Base-by-base conservation (phyloP, 2,113 vertebrate species). In the Chaenocephalus aceratus region DNA sequence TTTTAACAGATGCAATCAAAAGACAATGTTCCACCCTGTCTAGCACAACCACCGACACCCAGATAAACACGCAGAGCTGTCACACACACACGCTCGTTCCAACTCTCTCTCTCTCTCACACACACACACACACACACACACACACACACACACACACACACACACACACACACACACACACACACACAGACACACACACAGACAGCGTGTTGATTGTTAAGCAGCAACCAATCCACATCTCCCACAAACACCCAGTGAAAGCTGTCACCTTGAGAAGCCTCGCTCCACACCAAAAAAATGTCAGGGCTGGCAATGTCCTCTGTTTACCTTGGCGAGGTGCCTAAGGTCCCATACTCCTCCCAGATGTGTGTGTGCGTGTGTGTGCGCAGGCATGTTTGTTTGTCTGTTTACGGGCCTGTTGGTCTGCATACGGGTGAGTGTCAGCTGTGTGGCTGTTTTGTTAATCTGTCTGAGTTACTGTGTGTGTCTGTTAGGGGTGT, bases 221-320 rank as follows among this genome's bases (percentile, higher is more conserved):
- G 75, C 57, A 68, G 84, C 58, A 68, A 41, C 26, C 76, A 18
- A 30, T 57, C 45, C 51, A 70, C 80, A 3, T 72, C 83, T 84
- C 51, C 71, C 36, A 26, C 74, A 77, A 79, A 79, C 83, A 86
- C 75, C 68, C 54, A 71, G 59, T 72, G 77, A 88, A 79, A 82
- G 86, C 77, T 83, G 85, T 91, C 91, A 89, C 91, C 86, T 86
- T 90, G 71, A 88, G 68, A 80, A 73, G 68, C 73, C 48, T 78
- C 21, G 46, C 61, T 71, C 80, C 78, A 51, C 82, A 85, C 72
- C 61, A 62, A 82, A 73, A 41, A 90, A 75, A 88, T 86, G 82
- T 79, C 66, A 85, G 76, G 71, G 53, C 78, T 86, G 75, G 86
- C 85, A 89, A 79, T 84, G 87, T 87, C 63, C 64, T 85, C 57